A percentile compares a stretch with the other conserved stretches of the same genome.
These are phyloP conservation scores for Hyperoplus immaculatus DNA, from an alignment of 2,797 vertebrate species.

Conservation along the genomic window DNA sequence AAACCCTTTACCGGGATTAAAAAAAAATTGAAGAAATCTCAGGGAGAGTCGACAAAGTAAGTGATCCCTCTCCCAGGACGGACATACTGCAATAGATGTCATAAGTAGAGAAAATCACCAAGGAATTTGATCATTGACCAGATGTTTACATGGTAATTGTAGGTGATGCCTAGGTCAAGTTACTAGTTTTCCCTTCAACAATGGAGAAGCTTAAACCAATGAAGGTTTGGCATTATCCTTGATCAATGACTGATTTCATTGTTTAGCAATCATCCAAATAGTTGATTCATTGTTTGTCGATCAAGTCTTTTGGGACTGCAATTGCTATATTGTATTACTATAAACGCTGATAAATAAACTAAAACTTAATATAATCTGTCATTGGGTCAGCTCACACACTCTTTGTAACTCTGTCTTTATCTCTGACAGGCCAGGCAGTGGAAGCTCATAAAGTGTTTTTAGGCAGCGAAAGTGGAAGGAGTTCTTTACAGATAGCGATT, in stretches of 20 bases:
- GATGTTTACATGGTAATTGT: no score
- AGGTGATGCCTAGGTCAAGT: no score
- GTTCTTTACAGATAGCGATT: constrained; percentile 54
- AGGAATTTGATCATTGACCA: no score
- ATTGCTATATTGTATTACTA: neutral
- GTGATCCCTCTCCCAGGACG: no score
- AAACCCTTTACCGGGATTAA: no score
- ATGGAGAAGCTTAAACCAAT: neutral
- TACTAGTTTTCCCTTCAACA: no score
- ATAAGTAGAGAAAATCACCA: no score
- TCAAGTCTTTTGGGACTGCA: neutral
- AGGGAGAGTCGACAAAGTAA: no score
- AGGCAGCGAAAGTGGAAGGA: constrained; percentile 62
- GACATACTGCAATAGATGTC: no score
- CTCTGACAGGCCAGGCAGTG: constrained; percentile 15
- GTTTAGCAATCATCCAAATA: neutral
- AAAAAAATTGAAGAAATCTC: no score
- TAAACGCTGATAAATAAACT: constrained; percentile 1
- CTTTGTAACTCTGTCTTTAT: constrained; percentile 36
- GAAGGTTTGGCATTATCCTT: neutral
- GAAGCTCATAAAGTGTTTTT: constrained; percentile 51
- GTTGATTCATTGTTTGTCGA: neutral
- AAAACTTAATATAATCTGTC: constrained; percentile 10
- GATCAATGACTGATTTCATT: neutral
- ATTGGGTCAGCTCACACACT: neutral